phyloP scores from a whole-genome alignment of 2,888 invertebrate genomes.

The Drosophila emarginata region DNA sequence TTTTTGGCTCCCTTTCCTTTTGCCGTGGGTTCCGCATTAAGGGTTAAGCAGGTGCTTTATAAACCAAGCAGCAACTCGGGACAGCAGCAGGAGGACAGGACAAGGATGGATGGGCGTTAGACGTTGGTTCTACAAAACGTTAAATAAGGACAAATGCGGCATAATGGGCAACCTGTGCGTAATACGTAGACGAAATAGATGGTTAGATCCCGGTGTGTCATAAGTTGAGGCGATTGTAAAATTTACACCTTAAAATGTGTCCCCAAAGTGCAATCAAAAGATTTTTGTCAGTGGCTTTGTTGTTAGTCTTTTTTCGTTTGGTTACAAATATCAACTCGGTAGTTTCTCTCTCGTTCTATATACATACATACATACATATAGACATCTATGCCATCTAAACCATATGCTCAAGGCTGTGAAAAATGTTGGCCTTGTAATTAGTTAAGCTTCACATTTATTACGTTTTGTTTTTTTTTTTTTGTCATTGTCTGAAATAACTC shows the following conservation, averaged over 20 bases:
- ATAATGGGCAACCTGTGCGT: constrained; percentile 45
- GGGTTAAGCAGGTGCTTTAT: constrained; percentile 77
- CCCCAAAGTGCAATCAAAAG: constrained; percentile 70
- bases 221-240: constrained; percentile 45
- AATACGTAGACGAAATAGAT: constrained; percentile 29
- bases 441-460: constrained; percentile 45
- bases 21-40: constrained; percentile 49
- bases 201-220: constrained; percentile 1
- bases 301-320: neutral
- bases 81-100: neutral
- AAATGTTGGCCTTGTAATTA: constrained; percentile 55
- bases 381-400: neutral
- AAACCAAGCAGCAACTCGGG: constrained; percentile 54
- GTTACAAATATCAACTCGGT: no score
- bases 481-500: constrained; percentile 53
- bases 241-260: constrained; percentile 73
- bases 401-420: neutral
- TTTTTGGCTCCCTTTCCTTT: neutral
- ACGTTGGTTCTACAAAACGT: constrained; percentile 39
- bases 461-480: neutral
- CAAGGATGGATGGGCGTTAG: neutral
- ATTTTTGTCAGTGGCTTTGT: constrained; percentile 55
- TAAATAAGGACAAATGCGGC: constrained; percentile 62
- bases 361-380: neutral
- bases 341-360: neutral